A percentile compares a stretch with the other conserved stretches of the same genome.
Evolutionary conservation across 2,888 invertebrate genomes (phyloP).

Genomic region (Drosophila rellima): DNA sequence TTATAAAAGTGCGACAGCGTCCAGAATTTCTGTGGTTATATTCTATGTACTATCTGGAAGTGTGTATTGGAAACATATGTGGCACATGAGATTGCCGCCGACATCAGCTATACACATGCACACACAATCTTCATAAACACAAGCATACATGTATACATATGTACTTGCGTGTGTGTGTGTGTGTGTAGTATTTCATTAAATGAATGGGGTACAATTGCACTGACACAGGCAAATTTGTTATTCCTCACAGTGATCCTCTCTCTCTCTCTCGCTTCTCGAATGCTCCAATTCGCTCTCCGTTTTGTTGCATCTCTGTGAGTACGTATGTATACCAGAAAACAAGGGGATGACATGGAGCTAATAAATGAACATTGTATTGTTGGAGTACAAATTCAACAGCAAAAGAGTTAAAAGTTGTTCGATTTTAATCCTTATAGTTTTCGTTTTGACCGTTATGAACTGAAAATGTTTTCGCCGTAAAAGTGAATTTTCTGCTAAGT

Average conservation of each 20-base stretch:
- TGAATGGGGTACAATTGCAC: conserved; percentile 71
- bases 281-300: conserved; percentile 25
- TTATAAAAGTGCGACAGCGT: conserved; percentile 62
- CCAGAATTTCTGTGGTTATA: conserved; percentile 67
- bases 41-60: conserved; percentile 26
- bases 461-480: no score
- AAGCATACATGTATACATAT: conserved; percentile 3
- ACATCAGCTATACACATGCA: conserved; percentile 35
- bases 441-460: not conserved
- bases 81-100: conserved; percentile 63
- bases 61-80: conserved; percentile 64
- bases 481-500: no score
- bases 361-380: not conserved
- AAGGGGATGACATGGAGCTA: not conserved
- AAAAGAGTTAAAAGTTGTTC: not conserved
- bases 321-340: not conserved
- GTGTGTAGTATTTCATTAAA: conserved; percentile 31
- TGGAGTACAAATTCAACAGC: not conserved
- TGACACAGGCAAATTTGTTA: conserved; percentile 39
- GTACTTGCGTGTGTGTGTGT: conserved; percentile 21
- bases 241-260: conserved; percentile 37
- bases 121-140: conserved; percentile 23
- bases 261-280: conserved; percentile 9
- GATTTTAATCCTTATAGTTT: not conserved
- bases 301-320: conserved; percentile 4